Evolutionary conservation across 2,113 vertebrate species (phyloP).

Genomic region (Notiomystis cincta): DNA sequence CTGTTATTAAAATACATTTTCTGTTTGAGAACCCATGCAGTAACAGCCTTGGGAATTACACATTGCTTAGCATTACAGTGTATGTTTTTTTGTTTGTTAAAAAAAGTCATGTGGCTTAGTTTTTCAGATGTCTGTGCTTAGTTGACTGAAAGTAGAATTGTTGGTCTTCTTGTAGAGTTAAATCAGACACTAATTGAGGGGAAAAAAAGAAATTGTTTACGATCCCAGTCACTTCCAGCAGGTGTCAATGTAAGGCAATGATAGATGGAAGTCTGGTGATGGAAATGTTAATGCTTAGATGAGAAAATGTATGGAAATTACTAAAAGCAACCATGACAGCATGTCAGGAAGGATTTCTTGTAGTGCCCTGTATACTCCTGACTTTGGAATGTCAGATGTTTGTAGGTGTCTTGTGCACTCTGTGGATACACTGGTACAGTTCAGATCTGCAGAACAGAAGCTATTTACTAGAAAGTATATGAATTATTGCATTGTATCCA

Average conservation of each 20-base stretch:
- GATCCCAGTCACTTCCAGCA: slow-evolving; percentile 71
- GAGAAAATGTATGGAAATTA: slow-evolving; percentile 26
- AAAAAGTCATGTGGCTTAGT: not conserved
- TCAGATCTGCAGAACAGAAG: not conserved
- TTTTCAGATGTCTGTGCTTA: not conserved
- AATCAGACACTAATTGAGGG: not conserved
- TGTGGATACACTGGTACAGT: not conserved
- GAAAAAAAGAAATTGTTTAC: not conserved
- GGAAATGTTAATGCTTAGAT: not conserved
- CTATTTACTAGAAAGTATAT: not conserved
- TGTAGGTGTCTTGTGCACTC: not conserved
- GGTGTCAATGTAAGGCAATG: slow-evolving; percentile 79
- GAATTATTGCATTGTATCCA: not conserved
- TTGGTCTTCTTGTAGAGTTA: not conserved
- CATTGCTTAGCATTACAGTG: not conserved
- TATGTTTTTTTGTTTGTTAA: not conserved
- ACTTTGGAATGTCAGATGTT: not conserved
- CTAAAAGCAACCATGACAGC: slow-evolving; percentile 18
- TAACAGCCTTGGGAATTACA: not conserved
- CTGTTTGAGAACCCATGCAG: not conserved
- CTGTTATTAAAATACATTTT: not conserved
- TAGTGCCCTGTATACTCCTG: not conserved
- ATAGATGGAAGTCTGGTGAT: slow-evolving; percentile 41
- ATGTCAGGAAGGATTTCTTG: not conserved
- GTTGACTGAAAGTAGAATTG: not conserved